A percentile compares a stretch with the other conserved stretches of the same genome.
phyloP scores from a whole-genome alignment of 23 tunicate species.

The Trididemnum clinides region DNA sequence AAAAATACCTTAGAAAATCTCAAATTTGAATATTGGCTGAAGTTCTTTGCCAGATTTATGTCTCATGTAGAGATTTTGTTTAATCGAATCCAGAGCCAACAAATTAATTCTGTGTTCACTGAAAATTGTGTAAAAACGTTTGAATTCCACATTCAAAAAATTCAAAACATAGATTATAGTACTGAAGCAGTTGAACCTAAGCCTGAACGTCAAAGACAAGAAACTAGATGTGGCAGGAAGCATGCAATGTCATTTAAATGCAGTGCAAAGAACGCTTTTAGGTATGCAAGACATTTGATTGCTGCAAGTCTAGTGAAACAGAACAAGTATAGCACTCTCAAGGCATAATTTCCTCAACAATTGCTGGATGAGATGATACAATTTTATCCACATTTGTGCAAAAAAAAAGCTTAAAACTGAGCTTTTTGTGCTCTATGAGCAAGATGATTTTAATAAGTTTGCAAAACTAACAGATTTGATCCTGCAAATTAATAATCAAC shows the following conservation, averaged over 20 bases:
- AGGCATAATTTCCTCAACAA: not conserved
- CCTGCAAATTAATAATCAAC: not conserved
- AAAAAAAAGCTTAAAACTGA: conserved; percentile 21
- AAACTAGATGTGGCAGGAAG: not conserved
- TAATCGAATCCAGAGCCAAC: conserved; percentile 1
- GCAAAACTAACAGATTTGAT: not conserved
- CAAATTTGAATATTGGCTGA: no score
- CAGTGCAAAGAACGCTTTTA: conserved; percentile 18
- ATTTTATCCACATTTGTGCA: not conserved
- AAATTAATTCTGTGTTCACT: not conserved
- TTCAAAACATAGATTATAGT: not conserved
- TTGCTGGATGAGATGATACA: not conserved
- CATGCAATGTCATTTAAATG: conserved; percentile 1
- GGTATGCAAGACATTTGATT: conserved; percentile 10
- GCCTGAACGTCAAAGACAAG: not conserved
- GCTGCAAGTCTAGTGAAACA: no score
- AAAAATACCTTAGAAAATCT: no score
- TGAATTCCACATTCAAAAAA: not conserved
- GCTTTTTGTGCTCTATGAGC: not conserved
- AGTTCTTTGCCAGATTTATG: conserved; percentile 23
- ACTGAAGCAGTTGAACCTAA: not conserved
- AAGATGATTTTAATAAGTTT: conserved; percentile 3
- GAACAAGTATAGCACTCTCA: not conserved
- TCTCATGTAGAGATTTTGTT: conserved; percentile 34
- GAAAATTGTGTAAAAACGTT: not conserved